Evolutionary conservation across 1,140 invertebrate genomes (phyloP), one percentile per base, ranked within the genome.

Genomic region (Onthophagus taurus): DNA sequence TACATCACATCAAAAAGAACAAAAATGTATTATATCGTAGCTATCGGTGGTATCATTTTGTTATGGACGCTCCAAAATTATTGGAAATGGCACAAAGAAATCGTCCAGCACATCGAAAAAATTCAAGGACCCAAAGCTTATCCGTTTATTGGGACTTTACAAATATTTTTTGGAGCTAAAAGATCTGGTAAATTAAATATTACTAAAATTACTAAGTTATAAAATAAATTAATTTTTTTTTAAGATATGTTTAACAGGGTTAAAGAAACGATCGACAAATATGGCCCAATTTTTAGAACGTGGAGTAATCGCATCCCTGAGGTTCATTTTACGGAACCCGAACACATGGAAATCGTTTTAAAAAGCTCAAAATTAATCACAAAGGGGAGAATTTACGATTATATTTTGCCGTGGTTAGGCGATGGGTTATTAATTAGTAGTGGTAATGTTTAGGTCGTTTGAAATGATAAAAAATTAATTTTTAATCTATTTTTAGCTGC

Each of bases 381-480:
- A 21, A 81, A 81, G 58, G 63, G 71, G 2, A 58, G 56, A 18
- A 64, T 68, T 9, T 81, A 81, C 54, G 57, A 60, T 29, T 75
- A 72, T 49, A 51, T 81, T 0, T 59, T 68, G 31, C 67, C 67
- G 4, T 79, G 74, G 70, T 51, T 74, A 11, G 70, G 68, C 8
- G 52, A 62, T 46, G 71, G 72, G 3, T 52, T 71, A 11, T 59
- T 72, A 34, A 71, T 55, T 41, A 75, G 75, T 42, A 68, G 70
- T 45, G 76, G 77, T 51, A 64, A 21, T 9, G 17, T 5, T 5
- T 42, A 46, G n/a, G n/a, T n/a, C n/a, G n/a, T n/a, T n/a, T n/a
- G n/a, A n/a, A n/a, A n/a, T n/a, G n/a, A n/a, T n/a, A n/a, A n/a
- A n/a, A n/a, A n/a, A n/a, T n/a, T n/a, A n/a, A n/a, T n/a, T n/a